A percentile compares a stretch with the other conserved stretches of the same genome.
Evolutionary conservation across 2,888 invertebrate genomes (phyloP).

Genomic region (Camponotus fellah): DNA sequence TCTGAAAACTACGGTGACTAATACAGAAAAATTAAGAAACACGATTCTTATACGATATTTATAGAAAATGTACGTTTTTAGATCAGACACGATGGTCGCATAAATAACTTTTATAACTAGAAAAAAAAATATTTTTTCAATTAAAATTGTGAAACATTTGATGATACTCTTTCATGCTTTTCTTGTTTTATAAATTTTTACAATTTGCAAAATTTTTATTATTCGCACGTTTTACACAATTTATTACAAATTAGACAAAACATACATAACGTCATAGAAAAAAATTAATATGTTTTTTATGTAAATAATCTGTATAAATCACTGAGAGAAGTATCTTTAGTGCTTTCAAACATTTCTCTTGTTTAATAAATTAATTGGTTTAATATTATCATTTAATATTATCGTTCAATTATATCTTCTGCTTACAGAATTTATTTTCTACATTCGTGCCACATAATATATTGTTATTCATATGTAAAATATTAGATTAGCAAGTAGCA

Average conservation of each 20-base stretch:
- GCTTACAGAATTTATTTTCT: neutral
- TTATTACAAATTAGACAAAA: neutral
- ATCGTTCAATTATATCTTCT: neutral
- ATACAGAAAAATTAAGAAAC: neutral
- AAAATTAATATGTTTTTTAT: neutral
- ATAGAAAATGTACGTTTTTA: neutral
- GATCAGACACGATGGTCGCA: neutral
- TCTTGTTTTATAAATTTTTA: neutral
- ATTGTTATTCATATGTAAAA: neutral
- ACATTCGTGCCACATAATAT: neutral
- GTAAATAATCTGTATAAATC: neutral
- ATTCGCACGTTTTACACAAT: neutral
- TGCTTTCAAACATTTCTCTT: neutral
- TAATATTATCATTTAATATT: neutral
- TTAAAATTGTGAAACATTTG: constrained; percentile 5
- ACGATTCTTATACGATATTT: neutral
- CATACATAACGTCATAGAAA: constrained; percentile 1
- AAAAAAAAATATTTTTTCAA: neutral
- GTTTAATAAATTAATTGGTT: neutral
- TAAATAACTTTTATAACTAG: neutral
- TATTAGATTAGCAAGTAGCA: neutral
- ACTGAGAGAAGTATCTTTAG: neutral
- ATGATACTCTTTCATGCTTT: neutral
- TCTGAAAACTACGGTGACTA: constrained; percentile 33
- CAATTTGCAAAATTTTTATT: neutral